Evolutionary conservation across 2,888 invertebrate genomes (phyloP).

Genomic region (Blomia tropicalis): DNA sequence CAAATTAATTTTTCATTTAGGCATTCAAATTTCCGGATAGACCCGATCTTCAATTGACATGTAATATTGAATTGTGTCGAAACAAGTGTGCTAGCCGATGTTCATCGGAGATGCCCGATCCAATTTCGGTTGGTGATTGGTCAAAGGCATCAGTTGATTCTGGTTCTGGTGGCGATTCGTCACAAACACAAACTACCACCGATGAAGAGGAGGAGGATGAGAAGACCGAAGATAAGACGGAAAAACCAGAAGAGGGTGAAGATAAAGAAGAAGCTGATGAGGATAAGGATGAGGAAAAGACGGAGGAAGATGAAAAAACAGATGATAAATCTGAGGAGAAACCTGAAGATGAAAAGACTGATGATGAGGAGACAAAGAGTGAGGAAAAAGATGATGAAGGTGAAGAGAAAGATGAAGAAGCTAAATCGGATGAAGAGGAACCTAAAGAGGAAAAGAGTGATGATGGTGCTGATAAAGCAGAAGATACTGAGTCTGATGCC

Average conservation of each 20-base stretch:
- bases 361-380: background rate
- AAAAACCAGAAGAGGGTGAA: background rate
- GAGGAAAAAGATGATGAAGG: conserved; percentile 3
- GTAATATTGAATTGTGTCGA: conserved; percentile 51
- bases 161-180: background rate
- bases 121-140: conserved; percentile 19
- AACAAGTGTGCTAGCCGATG: conserved; percentile 30
- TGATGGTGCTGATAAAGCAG: background rate
- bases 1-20: conserved; percentile 36
- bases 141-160: conserved; percentile 10
- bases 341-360: background rate
- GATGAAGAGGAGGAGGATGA: background rate
- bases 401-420: conserved; percentile 13
- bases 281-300: background rate
- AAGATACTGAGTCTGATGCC: background rate
- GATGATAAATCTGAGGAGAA: background rate
- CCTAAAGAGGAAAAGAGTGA: background rate
- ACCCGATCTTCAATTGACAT: conserved; percentile 53
- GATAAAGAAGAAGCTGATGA: conserved; percentile 14
- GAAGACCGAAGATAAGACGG: background rate
- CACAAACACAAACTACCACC: background rate
- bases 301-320: conserved; percentile 2
- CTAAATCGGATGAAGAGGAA: background rate
- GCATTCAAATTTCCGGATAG: conserved; percentile 59
- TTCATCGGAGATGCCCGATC: conserved; percentile 22